Conservation (phyloP, 1,140 invertebrate species). For the Pachyrhynchus sulphureomaculatus region DNA sequence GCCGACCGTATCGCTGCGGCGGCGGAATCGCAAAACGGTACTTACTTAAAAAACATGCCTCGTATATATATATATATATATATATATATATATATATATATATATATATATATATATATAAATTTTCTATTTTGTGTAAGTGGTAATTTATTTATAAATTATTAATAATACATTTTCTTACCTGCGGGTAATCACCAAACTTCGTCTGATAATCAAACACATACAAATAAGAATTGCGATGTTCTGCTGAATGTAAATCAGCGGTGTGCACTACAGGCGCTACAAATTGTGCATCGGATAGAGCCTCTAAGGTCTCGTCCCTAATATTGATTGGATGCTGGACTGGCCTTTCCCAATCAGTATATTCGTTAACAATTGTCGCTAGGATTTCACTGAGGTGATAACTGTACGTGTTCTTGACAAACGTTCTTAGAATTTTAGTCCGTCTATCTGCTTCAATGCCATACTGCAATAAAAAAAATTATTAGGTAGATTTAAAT, state of each 20-base stretch:
- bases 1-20: too few species aligned
- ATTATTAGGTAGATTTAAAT: too few species aligned
- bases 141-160: too few species aligned
- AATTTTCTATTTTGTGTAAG: too few species aligned
- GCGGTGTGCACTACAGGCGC: conserved; percentile 90
- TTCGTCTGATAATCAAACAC: conserved; percentile 94
- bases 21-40: too few species aligned
- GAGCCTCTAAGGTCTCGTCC: conserved; percentile 89
- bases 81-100: too few species aligned
- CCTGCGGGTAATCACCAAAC: conserved; percentile 86
- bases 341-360: conserved; percentile 92
- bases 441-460: conserved; percentile 82
- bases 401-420: conserved; percentile 89
- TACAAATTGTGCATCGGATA: conserved; percentile 91
- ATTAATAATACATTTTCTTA: too few species aligned
- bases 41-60: too few species aligned
- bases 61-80: too few species aligned
- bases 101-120: too few species aligned
- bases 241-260: conserved; percentile 83
- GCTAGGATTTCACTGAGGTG: conserved; percentile 82
- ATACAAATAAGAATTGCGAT: conserved; percentile 84
- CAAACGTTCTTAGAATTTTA: conserved; percentile 88
- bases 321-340: conserved; percentile 92
- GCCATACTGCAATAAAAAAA: conserved; percentile 66
- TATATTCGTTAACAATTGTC: conserved; percentile 94